Base-by-base conservation (phyloP, 2,797 vertebrate genomes). In the Caiman crocodilus region DNA sequence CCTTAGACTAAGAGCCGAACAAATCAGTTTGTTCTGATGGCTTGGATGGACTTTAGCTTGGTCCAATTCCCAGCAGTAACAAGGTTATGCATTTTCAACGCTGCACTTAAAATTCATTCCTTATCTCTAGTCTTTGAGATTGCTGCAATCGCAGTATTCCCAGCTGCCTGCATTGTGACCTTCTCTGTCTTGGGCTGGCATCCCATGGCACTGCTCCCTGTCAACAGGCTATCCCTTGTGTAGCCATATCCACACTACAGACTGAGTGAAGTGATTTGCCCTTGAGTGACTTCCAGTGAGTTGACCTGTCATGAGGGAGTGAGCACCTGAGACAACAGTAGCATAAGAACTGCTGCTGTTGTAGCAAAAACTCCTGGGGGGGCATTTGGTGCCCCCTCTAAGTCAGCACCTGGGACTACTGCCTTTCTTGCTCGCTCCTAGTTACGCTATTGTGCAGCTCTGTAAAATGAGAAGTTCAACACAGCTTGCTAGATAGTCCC, bases 81-180 rank as follows among this genome's bases (percentile, higher is more conserved):
- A 85, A 96, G 93, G 87, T 90, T 90, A 73, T 75, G 56, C 77
- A 82, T 93, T 95, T 95, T 56, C 87, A 69, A 92, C 7, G 23
- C 58, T 59, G 64, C 69, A 90, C 83, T 95, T 96, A 78, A 95
- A 94, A 91, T 90, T 84, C 0, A 0, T 21, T 73, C 64, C 83
- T 91, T 90, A 94, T 93, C 95, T 95, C 10, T 69, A 92, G 81
- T 56, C 78, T 15, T 58, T 80, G 78, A 81, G 26, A 15, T 83
- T 21, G 80, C 21, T 76, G 16, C 89, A 64, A 64, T 64, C 26
- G 16, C 26, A 28, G 5, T 81, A 74, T 16, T 92, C 64, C 78
- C 87, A 42, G 26, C 63, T 64, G 32, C 28, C 77, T 50, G 42
- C 88, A 59, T 21, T 73, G 73, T 64, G 30, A 25, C 60, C 55